These are phyloP conservation scores for Vicugna pacos DNA, from an alignment of 2,113 vertebrate genomes.

Conservation along the genomic window DNA sequence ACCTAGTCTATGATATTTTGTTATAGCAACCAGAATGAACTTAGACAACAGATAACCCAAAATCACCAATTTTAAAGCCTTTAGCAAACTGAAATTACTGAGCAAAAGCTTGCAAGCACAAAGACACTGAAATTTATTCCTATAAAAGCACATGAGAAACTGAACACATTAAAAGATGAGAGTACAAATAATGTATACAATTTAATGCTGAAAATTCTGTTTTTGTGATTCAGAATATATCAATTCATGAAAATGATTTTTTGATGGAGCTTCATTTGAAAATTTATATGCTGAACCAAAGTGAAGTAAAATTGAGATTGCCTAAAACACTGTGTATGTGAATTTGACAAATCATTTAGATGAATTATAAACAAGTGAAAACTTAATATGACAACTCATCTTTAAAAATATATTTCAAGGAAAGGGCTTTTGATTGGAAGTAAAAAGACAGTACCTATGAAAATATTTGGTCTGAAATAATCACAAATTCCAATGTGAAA, in stretches of 20 bases:
- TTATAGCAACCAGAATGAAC: not conserved
- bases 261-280: not conserved
- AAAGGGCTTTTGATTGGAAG: not conserved
- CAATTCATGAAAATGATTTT: not conserved
- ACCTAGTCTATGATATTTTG: not conserved
- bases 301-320: not conserved
- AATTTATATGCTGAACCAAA: not conserved
- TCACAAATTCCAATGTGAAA: not conserved
- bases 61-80: conserved; percentile 4
- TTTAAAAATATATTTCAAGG: conserved; percentile 41
- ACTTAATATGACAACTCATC: not conserved
- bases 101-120: not conserved
- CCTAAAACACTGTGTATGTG: not conserved
- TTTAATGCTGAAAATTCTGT: conserved; percentile 18
- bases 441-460: not conserved
- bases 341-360: conserved; percentile 19
- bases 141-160: not conserved
- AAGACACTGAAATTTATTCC: not conserved
- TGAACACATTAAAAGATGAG: not conserved
- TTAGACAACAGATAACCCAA: not conserved
- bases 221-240: not conserved
- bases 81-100: conserved; percentile 6
- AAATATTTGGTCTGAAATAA: conserved; percentile 21
- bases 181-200: not conserved
- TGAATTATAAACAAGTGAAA: not conserved